Evolutionary conservation across 2,888 invertebrate genomes (phyloP).

Genomic region (Caenorhabditis virilis): DNA sequence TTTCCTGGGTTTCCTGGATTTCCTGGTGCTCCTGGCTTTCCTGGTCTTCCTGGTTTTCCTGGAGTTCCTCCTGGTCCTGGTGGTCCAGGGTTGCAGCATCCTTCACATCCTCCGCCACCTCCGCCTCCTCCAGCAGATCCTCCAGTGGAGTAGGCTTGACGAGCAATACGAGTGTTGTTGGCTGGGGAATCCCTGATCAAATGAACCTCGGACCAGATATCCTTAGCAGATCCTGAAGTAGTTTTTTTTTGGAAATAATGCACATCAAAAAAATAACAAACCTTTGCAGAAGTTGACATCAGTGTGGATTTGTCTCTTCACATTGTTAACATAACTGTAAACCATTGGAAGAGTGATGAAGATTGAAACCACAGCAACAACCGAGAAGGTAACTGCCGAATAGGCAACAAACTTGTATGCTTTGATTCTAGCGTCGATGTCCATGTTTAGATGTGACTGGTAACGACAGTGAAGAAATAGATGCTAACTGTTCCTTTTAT

Average conservation of each 20-base stretch:
- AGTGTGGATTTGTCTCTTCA: constrained; percentile 58
- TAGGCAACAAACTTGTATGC: constrained; percentile 53
- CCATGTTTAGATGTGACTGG: constrained; percentile 22
- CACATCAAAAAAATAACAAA: neutral
- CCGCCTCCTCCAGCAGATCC: constrained; percentile 19
- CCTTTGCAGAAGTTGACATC: constrained; percentile 64
- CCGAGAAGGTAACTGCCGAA: constrained; percentile 57
- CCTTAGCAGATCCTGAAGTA: constrained; percentile 61
- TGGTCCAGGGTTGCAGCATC: constrained; percentile 49
- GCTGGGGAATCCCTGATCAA: constrained; percentile 57
- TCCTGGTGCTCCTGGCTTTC: constrained; percentile 51
- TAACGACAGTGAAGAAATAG: too few relatives aligned
- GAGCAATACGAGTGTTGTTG: constrained; percentile 54
- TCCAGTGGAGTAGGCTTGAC: constrained; percentile 51
- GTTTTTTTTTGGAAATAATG: neutral
- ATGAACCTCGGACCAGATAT: constrained; percentile 67
- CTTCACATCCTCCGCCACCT: constrained; percentile 41
- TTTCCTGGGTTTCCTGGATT: constrained; percentile 52
- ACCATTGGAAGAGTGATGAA: constrained; percentile 66
- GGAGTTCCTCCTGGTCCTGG: constrained; percentile 48
- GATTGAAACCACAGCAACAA: constrained; percentile 62
- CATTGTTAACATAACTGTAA: constrained; percentile 63
- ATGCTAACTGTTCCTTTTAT: too few relatives aligned
- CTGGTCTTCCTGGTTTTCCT: constrained; percentile 45
- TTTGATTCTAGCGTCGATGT: constrained; percentile 51